These are phyloP conservation scores for Parnassius glacialis DNA, from an alignment of 2,888 invertebrate species.

Conservation along the genomic window DNA sequence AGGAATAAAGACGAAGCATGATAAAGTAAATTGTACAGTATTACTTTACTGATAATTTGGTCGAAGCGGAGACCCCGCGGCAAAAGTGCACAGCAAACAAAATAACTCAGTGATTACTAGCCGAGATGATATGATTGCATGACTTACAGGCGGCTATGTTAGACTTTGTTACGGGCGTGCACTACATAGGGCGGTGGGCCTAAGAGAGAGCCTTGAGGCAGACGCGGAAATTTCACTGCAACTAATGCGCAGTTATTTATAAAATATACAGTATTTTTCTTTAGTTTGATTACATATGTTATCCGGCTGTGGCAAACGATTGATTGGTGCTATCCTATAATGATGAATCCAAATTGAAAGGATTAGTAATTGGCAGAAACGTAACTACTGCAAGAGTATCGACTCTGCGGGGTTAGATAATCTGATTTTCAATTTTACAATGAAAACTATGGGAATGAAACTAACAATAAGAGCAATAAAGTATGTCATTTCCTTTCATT, in stretches of 20 bases:
- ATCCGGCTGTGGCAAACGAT: no score
- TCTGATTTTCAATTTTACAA: no score
- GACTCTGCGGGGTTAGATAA: no score
- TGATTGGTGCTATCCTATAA: no score
- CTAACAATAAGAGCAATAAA: no score
- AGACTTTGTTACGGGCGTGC: slow-evolving; percentile 33
- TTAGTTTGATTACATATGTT: background rate
- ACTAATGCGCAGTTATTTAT: slow-evolving; percentile 37
- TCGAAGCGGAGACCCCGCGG: slow-evolving; percentile 44
- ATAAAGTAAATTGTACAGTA: slow-evolving; percentile 36
- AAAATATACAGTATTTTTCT: background rate
- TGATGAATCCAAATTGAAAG: no score
- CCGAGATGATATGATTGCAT: slow-evolving; percentile 55
- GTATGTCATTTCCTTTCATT: no score
- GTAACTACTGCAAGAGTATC: no score
- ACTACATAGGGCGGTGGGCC: slow-evolving; percentile 45
- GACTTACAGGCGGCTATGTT: slow-evolving; percentile 35
- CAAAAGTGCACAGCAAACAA: slow-evolving; percentile 59
- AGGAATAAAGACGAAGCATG: slow-evolving; percentile 29
- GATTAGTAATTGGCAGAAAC: no score
- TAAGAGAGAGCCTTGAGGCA: slow-evolving; percentile 55
- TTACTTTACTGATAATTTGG: slow-evolving; percentile 58
- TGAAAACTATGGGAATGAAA: no score
- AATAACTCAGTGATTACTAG: slow-evolving; percentile 63
- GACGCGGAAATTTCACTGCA: slow-evolving; percentile 42